These are phyloP conservation scores for Papilio polyxenes DNA, from an alignment of 1,140 invertebrate species.

Conservation along the genomic window DNA sequence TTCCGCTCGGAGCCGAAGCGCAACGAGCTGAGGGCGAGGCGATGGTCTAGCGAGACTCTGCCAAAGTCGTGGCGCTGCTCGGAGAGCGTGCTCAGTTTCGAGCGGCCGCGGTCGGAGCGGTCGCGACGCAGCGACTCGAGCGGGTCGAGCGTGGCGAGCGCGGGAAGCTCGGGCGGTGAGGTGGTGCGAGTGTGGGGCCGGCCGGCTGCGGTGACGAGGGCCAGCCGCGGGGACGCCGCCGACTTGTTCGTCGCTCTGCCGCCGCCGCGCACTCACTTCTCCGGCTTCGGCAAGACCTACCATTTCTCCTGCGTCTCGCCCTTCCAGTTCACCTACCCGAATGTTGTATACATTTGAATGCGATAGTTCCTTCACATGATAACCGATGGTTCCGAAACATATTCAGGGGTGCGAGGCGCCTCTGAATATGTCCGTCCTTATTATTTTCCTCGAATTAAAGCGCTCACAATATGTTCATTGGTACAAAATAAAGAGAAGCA, in stretches of 20 bases:
- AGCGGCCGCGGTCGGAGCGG: constrained; percentile 54
- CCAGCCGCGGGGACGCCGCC: constrained; percentile 76
- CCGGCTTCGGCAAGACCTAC: constrained; percentile 78
- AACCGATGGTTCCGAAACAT: constrained; percentile 32
- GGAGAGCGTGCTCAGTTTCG: constrained; percentile 70
- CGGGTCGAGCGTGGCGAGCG: constrained; percentile 54
- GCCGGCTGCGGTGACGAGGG: constrained; percentile 76
- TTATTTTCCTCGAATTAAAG: background rate
- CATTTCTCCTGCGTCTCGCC: constrained; percentile 81
- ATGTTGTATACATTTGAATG: constrained; percentile 74
- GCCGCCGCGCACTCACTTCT: constrained; percentile 75
- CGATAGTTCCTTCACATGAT: constrained; percentile 41
- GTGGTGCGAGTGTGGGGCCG: constrained; percentile 71
- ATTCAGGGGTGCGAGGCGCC: background rate
- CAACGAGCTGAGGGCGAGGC: constrained; percentile 59
- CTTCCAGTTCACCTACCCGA: constrained; percentile 77
- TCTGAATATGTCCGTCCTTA: constrained; percentile 31
- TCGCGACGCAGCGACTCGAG: constrained; percentile 66
- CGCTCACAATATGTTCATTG: background rate
- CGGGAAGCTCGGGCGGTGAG: constrained; percentile 55
- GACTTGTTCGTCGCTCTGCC: constrained; percentile 74
- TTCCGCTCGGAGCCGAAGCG: constrained; percentile 59
- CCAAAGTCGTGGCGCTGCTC: constrained; percentile 76
- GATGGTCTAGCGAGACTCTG: constrained; percentile 68
- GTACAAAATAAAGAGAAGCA: constrained; percentile 46